These are phyloP conservation scores for Aldabrachelys gigantea DNA, from an alignment of 2,113 vertebrate genomes.

Conservation along the genomic window DNA sequence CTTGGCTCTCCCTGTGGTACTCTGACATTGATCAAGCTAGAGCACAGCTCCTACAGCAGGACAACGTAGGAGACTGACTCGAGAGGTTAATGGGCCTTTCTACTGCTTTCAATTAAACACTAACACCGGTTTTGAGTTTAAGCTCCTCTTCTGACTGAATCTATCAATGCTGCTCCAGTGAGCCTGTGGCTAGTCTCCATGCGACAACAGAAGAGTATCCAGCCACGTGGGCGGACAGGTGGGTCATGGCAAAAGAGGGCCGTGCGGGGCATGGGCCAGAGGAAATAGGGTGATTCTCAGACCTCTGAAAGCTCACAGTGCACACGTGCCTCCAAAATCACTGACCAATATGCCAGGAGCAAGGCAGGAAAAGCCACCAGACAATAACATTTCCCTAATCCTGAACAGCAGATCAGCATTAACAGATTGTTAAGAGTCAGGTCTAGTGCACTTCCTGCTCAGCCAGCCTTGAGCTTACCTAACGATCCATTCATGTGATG, in stretches of 20 bases:
- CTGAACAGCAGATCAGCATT: not conserved
- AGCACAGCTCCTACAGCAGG: not conserved
- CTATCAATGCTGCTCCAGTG: not conserved
- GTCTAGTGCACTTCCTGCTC: not conserved
- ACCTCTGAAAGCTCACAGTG: not conserved
- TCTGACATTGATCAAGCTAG: constrained; percentile 18
- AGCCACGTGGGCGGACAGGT: not conserved
- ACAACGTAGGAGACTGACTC: not conserved
- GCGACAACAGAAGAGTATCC: not conserved
- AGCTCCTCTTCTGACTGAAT: not conserved
- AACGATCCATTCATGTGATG: constrained; percentile 98
- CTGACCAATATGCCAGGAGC: not conserved
- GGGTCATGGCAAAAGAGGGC: not conserved
- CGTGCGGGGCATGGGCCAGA: not conserved
- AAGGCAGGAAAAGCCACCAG: not conserved
- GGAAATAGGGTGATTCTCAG: not conserved
- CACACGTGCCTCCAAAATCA: not conserved
- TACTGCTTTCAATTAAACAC: constrained; percentile 22
- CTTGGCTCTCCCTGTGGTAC: not conserved
- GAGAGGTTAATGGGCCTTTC: constrained; percentile 17
- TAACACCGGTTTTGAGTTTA: not conserved
- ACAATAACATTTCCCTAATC: not conserved
- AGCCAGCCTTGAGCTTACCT: constrained; percentile 67
- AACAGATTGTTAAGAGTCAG: no score
- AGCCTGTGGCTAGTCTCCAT: not conserved